Base-by-base conservation (phyloP, 2,888 invertebrate genomes). In the Cephus runcator region DNA sequence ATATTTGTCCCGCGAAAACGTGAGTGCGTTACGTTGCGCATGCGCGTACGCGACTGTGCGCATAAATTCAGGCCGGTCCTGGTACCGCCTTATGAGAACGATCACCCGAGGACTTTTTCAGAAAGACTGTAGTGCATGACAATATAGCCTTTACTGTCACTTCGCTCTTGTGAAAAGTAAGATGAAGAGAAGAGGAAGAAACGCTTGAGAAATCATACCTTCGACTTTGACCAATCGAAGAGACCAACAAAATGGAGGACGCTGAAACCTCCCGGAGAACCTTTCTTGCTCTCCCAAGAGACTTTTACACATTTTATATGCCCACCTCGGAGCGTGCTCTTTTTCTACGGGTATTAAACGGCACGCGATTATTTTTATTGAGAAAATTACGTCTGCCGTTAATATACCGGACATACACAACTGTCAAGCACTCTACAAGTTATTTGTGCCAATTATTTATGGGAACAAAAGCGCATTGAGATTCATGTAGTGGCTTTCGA, bases 81-180 rank as follows among this genome's bases (percentile, higher is more conserved):
- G 56, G 56, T 56, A 56, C 56, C 56, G 56, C 56, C 56, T 56
- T 56, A 56, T 0, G 23, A 56, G 23, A 56, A 34, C 71, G 71
- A 23, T 33, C 71, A 34, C 71, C 71, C 71, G 71, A 71, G 85
- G 84, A 83, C 84, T 87, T 83, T 87, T 85, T 83, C 86, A 85
- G 86, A 85, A 88, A 89, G 87, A 88, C 87, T 88, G 85, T 88
- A 88, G 88, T 89, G 87, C 88, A 87, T 88, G 89, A 90, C 89
- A 89, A 89, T 88, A 90, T 89, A 88, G 74, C 34, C 74, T 34
- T 71, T 71, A 71, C 34, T 34, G 31, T 71, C 71, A 31, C 71
- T 71, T 71, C 71, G 31, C 71, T 34, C 33, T 71, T 71, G 71
- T 71, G 31, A 71, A 71, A 33, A 56, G 56, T 56, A 56, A 56